Evolutionary conservation across 2,113 vertebrate genomes (phyloP).

Genomic region (Syngnathoides biaculeatus): DNA sequence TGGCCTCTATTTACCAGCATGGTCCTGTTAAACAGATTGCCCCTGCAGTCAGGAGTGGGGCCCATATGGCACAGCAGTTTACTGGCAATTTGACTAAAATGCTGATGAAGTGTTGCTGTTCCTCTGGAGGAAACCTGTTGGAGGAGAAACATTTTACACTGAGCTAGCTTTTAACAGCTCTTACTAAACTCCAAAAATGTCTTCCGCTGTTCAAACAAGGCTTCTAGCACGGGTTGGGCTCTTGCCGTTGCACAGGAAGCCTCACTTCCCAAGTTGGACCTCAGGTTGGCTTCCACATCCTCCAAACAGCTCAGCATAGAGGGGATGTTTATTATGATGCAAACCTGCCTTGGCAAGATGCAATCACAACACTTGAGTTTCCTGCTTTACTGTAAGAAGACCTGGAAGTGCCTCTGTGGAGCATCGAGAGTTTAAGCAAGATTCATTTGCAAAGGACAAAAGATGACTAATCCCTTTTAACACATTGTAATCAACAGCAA

Average conservation of each 20-base stretch:
- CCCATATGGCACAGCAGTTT: conserved; percentile 91
- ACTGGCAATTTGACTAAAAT: conserved; percentile 77
- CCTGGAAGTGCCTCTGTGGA: conserved; percentile 28
- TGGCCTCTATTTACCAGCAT: conserved; percentile 88
- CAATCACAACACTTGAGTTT: conserved; percentile 63
- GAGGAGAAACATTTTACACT: conserved; percentile 52
- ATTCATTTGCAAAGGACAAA: conserved; percentile 24
- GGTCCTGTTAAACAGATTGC: conserved; percentile 92
- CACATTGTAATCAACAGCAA: conserved; percentile 23
- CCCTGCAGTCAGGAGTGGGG: conserved; percentile 86
- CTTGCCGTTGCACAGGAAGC: conserved; percentile 63
- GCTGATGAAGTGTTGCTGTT: conserved; percentile 79
- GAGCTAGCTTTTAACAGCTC: conserved; percentile 50
- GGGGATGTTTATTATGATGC: conserved; percentile 71
- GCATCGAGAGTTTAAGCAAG: conserved; percentile 26
- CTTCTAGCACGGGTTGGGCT: conserved; percentile 49
- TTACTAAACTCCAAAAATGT: conserved; percentile 54
- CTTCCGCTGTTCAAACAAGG: conserved; percentile 63
- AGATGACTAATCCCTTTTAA: conserved; percentile 42
- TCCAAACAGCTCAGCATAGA: conserved; percentile 55
- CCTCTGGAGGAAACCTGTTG: conserved; percentile 86
- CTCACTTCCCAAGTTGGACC: conserved; percentile 55
- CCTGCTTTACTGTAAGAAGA: conserved; percentile 39
- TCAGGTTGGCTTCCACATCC: conserved; percentile 67
- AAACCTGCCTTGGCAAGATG: conserved; percentile 54